phyloP scores from a whole-genome alignment of 1,140 invertebrate species.

The Octopus sinensis region DNA sequence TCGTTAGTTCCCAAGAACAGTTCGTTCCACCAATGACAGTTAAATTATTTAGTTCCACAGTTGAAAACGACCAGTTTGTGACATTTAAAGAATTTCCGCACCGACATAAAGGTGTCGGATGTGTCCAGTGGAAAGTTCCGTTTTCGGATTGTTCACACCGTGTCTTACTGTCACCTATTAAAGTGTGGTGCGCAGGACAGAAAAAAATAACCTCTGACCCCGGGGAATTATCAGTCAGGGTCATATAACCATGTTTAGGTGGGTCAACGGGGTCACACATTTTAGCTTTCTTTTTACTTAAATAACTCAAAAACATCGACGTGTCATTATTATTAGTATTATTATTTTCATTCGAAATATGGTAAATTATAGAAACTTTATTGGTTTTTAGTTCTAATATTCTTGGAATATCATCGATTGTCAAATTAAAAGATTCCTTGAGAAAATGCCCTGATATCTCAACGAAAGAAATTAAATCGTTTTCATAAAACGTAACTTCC shows the following conservation, averaged over 20 bases:
- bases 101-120: not conserved
- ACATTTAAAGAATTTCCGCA: not conserved
- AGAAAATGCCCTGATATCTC: not conserved
- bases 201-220: not conserved
- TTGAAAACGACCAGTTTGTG: not conserved
- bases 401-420: not conserved
- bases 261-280: not conserved
- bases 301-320: not conserved
- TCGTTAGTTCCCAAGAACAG: not conserved
- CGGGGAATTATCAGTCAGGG: not conserved
- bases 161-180: not conserved
- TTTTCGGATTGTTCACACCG: not conserved
- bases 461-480: not conserved
- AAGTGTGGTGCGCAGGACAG: not conserved
- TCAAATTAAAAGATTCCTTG: not conserved
- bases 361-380: not conserved
- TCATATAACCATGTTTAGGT: not conserved
- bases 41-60: not conserved
- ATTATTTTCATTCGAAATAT: not conserved
- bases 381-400: not conserved
- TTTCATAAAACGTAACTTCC: not conserved
- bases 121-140: not conserved
- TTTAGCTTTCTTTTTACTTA: not conserved
- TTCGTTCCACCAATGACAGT: not conserved
- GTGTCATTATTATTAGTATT: not conserved